Evolutionary conservation across 2,888 invertebrate genomes (phyloP).

Genomic region (Drosophila algonquin): DNA sequence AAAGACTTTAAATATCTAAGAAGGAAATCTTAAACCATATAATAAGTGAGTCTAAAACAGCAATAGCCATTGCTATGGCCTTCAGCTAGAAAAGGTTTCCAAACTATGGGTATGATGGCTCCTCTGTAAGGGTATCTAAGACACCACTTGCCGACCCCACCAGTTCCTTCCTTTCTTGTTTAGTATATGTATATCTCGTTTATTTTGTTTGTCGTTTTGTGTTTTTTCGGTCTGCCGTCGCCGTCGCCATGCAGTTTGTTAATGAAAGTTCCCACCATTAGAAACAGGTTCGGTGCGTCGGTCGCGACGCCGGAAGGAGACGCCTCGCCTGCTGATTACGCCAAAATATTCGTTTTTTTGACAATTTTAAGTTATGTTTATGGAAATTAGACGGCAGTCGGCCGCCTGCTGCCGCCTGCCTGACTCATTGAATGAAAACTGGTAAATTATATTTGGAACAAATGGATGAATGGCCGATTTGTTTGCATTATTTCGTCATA

Average conservation of each 20-base stretch:
- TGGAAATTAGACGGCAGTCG: conserved; percentile 56
- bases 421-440: conserved; percentile 30
- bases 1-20: no score
- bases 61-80: no score
- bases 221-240: conserved; percentile 2
- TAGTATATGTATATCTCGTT: conserved; percentile 1
- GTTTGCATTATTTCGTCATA: conserved; percentile 37
- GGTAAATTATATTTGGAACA: conserved; percentile 27
- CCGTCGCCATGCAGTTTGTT: conserved; percentile 51
- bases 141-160: not conserved
- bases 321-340: conserved; percentile 57
- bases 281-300: conserved; percentile 68
- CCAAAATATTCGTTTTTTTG: conserved; percentile 45
- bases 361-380: conserved; percentile 54
- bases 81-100: no score
- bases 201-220: conserved; percentile 14
- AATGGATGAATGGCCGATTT: conserved; percentile 41
- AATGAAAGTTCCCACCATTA: conserved; percentile 77
- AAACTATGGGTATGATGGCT: not conserved
- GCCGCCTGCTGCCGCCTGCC: conserved; percentile 41
- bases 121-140: not conserved
- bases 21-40: no score
- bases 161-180: not conserved
- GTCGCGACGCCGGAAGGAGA: conserved; percentile 56
- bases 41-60: no score